Evolutionary conservation across 1,140 invertebrate genomes (phyloP).

Genomic region (Nautilus pompilius): DNA sequence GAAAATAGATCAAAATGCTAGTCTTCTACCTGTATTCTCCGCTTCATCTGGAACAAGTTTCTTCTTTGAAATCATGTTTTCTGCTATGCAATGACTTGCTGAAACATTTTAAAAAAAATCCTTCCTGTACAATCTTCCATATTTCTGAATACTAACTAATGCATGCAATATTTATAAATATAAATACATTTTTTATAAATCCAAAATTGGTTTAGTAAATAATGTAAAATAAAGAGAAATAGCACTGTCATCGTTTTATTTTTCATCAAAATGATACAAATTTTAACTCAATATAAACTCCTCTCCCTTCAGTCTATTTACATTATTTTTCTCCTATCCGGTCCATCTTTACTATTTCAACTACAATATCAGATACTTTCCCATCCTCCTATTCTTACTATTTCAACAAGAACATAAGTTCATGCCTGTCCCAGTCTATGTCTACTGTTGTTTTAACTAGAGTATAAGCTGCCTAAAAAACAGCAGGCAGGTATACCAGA

Average conservation of each 20-base stretch:
- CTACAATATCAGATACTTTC: too few relatives aligned
- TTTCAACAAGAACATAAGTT: neutral
- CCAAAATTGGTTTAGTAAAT: neutral
- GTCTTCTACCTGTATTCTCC: conserved; percentile 6
- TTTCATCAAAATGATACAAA: neutral
- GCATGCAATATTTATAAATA: neutral
- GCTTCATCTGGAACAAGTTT: neutral
- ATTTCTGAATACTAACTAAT: neutral
- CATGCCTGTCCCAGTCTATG: neutral
- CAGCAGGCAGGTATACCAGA: neutral
- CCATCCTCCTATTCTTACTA: too few relatives aligned
- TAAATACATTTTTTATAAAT: neutral
- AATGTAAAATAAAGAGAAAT: neutral
- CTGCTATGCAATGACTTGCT: neutral
- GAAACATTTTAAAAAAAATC: neutral
- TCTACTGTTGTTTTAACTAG: neutral
- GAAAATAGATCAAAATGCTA: too few relatives aligned
- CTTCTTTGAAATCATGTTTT: neutral
- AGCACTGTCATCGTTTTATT: neutral
- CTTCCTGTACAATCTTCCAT: neutral
- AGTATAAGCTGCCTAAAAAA: neutral
- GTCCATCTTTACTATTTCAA: too few relatives aligned
- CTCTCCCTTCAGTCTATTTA: too few relatives aligned
- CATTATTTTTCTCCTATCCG: too few relatives aligned
- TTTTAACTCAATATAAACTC: neutral